phyloP scores from a whole-genome alignment of 2,113 vertebrate genomes.

The Chrysochloris asiatica region DNA sequence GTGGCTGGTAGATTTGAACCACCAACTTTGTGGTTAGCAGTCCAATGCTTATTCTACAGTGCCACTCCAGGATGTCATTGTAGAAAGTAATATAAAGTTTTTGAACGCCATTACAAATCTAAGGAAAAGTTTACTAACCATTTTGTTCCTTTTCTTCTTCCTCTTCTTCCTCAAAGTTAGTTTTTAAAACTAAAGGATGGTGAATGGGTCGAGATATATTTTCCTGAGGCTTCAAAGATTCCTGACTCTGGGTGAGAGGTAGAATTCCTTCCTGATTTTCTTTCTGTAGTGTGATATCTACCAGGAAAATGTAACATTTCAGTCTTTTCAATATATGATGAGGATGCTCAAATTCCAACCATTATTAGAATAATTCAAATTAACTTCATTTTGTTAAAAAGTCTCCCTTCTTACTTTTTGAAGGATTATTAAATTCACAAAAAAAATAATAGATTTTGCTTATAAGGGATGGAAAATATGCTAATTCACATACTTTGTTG shows the following conservation, averaged over 20 bases:
- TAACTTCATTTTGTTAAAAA: background rate
- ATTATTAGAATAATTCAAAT: background rate
- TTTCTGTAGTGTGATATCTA: constrained; percentile 75
- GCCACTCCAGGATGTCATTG: no score
- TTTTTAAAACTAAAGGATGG: constrained; percentile 81
- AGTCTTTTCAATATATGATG: background rate
- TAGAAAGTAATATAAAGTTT: background rate
- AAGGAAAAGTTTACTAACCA: constrained; percentile 72
- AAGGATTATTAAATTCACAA: background rate
- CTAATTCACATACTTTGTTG: background rate
- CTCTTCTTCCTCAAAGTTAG: constrained; percentile 79
- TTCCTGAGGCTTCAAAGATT: constrained; percentile 68
- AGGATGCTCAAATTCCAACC: background rate
- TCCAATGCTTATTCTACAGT: no score
- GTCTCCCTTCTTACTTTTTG: background rate
- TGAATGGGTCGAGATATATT: constrained; percentile 77
- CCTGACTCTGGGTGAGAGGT: constrained; percentile 61
- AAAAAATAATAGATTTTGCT: background rate
- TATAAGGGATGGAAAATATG: background rate
- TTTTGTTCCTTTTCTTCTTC: constrained; percentile 75
- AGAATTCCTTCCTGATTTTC: constrained; percentile 74
- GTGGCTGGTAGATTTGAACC: no score
- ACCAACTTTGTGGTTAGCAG: no score
- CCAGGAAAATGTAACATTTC: constrained; percentile 45
- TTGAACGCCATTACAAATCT: background rate